phyloP scores from a whole-genome alignment of 1,140 invertebrate species.

The Geopemphigus sp. region DNA sequence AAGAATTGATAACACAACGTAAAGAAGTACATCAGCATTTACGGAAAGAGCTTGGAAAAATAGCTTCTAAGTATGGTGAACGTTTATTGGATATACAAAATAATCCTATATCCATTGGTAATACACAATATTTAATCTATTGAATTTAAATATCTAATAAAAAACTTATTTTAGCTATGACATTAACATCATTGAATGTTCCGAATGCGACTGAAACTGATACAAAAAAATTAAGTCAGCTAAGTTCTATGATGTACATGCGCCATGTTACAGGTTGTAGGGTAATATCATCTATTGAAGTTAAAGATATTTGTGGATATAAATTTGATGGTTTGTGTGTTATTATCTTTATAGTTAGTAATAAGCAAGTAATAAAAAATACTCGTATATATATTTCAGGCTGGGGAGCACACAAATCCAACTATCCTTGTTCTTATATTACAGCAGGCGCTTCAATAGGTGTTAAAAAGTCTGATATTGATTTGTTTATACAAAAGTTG shows the following conservation, averaged over 20 bases:
- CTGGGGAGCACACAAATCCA: constrained; percentile 69
- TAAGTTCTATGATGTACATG: constrained; percentile 73
- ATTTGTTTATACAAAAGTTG: constrained; percentile 65
- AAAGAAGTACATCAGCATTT: constrained; percentile 69
- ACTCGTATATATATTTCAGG: constrained; percentile 55
- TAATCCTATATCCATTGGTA: constrained; percentile 77
- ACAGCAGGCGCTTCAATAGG: constrained; percentile 72
- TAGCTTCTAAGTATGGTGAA: constrained; percentile 66
- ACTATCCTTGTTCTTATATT: constrained; percentile 66
- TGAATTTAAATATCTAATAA: background rate
- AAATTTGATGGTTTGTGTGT: constrained; percentile 61
- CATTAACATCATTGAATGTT: constrained; percentile 54
- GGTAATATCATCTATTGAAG: constrained; percentile 61
- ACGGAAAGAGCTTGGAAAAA: constrained; percentile 61
- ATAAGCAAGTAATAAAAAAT: constrained; percentile 20
- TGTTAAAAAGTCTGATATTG: constrained; percentile 67
- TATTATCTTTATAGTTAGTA: background rate
- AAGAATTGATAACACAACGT: constrained; percentile 64
- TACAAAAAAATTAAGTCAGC: constrained; percentile 59
- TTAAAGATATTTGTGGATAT: constrained; percentile 61
- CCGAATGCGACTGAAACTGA: constrained; percentile 55
- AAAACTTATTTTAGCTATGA: constrained; percentile 55
- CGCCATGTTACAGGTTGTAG: constrained; percentile 70
- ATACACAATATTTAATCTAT: background rate
- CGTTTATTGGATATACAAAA: constrained; percentile 65